Evolutionary conservation across 2,888 invertebrate species (phyloP).

Genomic region (Stegana nigrithorax): DNA sequence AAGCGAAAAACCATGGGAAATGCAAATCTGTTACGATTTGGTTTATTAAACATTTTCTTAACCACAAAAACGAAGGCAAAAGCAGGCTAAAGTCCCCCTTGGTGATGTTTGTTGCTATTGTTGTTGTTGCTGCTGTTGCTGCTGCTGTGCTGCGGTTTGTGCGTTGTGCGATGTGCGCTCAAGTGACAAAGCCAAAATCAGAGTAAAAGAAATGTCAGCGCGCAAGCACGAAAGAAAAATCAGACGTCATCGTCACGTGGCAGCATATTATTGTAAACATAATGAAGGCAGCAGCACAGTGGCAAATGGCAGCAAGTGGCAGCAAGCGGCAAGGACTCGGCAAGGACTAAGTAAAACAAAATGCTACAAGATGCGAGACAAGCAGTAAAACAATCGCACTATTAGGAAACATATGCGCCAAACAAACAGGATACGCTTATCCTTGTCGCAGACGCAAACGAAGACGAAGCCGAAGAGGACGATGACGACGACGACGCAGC

Average conservation of each 20-base stretch:
- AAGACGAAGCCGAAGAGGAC: no score
- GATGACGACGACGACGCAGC: no score
- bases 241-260: conserved; percentile 34
- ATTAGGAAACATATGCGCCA: conserved; percentile 56
- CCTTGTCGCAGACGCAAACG: no score
- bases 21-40: conserved; percentile 61
- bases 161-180: neutral
- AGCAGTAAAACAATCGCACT: conserved; percentile 42
- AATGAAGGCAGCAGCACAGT: conserved; percentile 28
- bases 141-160: neutral
- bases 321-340: conserved; percentile 31
- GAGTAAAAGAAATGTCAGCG: conserved; percentile 26
- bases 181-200: conserved; percentile 31
- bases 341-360: conserved; percentile 32
- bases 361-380: conserved; percentile 24
- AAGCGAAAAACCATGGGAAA: conserved; percentile 46
- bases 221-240: conserved; percentile 21
- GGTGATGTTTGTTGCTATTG: no score
- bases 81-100: no score
- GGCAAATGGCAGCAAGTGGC: conserved; percentile 6
- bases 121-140: neutral
- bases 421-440: no score
- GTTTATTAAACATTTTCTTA: conserved; percentile 64
- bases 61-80: conserved; percentile 49
- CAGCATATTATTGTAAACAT: no score